These are phyloP conservation scores for Saxicola maurus DNA, from an alignment of 2,797 vertebrate genomes.

Conservation along the genomic window DNA sequence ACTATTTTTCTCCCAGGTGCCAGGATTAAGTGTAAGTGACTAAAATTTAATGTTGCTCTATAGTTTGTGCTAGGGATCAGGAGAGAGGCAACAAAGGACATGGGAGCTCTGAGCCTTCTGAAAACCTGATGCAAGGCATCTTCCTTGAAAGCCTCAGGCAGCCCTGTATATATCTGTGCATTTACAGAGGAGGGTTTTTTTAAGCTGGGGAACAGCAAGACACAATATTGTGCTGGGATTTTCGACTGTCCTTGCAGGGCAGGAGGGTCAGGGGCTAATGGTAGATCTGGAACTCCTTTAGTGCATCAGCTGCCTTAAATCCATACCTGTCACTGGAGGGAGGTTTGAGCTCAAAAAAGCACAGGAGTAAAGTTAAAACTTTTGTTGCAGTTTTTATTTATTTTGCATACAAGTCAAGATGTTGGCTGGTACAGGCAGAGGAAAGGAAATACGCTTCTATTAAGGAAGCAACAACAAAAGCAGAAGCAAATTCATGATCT, in stretches of 20 bases:
- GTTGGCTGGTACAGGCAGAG: not conserved
- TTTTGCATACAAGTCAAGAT: not conserved
- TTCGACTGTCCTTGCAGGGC: not conserved
- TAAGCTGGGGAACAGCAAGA: not conserved
- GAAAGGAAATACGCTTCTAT: not conserved
- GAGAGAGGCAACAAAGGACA: not conserved
- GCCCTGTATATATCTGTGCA: not conserved
- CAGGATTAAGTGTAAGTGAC: not conserved
- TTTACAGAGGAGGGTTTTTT: not conserved
- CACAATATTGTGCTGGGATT: not conserved
- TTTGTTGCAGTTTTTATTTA: not conserved
- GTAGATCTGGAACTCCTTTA: not conserved
- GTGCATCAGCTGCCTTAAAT: not conserved
- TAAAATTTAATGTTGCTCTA: not conserved
- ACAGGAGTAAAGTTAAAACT: not conserved
- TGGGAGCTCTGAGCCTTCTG: not conserved
- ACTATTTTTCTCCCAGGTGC: not conserved
- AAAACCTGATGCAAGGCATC: not conserved
- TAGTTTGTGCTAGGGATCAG: not conserved
- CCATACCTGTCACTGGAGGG: not conserved
- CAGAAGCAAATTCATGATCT: not conserved
- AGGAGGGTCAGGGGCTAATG: not conserved
- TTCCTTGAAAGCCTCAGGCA: not conserved
- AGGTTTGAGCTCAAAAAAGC: not conserved
- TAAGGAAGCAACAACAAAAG: not conserved